Evolutionary conservation across 2,888 invertebrate species (phyloP).

Genomic region (Aleiodes alternator): DNA sequence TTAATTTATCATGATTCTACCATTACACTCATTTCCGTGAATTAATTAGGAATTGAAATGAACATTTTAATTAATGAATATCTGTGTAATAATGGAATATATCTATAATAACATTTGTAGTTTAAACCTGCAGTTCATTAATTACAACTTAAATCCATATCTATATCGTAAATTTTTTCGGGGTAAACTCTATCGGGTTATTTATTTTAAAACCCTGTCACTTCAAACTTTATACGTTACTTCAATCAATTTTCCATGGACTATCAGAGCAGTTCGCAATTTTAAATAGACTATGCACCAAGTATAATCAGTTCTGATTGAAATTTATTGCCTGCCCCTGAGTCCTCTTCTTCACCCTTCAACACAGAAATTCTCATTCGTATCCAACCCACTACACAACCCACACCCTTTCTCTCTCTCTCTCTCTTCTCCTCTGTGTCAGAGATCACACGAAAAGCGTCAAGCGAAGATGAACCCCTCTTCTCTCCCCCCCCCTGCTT

Average conservation of each 20-base stretch:
- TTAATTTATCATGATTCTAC: too few species aligned
- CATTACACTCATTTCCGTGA: too few species aligned
- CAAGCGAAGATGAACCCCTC: slow-evolving; percentile 24
- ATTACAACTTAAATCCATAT: neutral
- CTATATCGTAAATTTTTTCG: neutral
- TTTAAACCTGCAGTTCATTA: too few species aligned
- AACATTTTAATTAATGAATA: too few species aligned
- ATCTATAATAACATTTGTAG: too few species aligned
- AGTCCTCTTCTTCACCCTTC: slow-evolving; percentile 37
- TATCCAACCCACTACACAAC: neutral
- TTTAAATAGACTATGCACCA: slow-evolving; percentile 37
- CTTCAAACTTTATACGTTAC: neutral
- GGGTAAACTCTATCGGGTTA: neutral
- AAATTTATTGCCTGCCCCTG: slow-evolving; percentile 61
- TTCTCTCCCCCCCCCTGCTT: neutral
- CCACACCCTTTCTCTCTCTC: neutral
- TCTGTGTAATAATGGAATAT: too few species aligned
- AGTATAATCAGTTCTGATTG: slow-evolving; percentile 67
- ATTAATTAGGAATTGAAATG: too few species aligned
- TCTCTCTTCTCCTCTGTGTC: neutral
- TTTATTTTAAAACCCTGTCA: neutral
- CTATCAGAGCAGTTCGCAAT: slow-evolving; percentile 24
- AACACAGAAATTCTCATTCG: slow-evolving; percentile 9
- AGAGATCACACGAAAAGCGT: slow-evolving; percentile 37
- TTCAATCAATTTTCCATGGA: slow-evolving; percentile 28